phyloP scores from a whole-genome alignment of 2,113 vertebrate genomes.

The Gavia stellata region DNA sequence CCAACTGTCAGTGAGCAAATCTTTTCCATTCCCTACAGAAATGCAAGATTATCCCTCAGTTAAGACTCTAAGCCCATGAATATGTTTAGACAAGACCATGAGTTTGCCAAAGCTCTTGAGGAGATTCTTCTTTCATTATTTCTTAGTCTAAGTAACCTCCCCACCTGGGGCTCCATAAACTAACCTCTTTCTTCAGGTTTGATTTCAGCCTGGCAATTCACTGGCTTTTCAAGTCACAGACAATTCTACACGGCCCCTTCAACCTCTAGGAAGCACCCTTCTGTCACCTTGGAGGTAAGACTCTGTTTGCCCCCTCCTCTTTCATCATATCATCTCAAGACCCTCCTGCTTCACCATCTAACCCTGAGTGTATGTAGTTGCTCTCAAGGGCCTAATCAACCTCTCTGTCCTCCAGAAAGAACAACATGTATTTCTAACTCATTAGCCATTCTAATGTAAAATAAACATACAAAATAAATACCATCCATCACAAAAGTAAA shows the following conservation, averaged over 20 bases:
- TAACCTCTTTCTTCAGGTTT: neutral
- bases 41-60: neutral
- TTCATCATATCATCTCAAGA: neutral
- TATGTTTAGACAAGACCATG: neutral
- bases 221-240: neutral
- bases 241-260: neutral
- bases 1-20: neutral
- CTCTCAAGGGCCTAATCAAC: neutral
- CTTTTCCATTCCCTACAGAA: neutral
- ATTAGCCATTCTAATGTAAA: neutral
- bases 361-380: accelerated
- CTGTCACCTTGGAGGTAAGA: neutral
- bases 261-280: neutral
- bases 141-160: neutral
- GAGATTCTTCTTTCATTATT: neutral
- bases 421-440: neutral
- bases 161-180: neutral
- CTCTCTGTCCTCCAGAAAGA: neutral
- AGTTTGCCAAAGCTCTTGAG: neutral
- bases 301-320: neutral
- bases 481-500: neutral
- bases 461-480: neutral
- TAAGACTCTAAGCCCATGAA: neutral
- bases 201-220: neutral
- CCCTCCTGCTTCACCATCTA: neutral